A percentile compares a stretch with the other conserved stretches of the same genome.
phyloP scores from a whole-genome alignment of 2,888 invertebrate species.

The Pycnomerus fuliginosus region DNA sequence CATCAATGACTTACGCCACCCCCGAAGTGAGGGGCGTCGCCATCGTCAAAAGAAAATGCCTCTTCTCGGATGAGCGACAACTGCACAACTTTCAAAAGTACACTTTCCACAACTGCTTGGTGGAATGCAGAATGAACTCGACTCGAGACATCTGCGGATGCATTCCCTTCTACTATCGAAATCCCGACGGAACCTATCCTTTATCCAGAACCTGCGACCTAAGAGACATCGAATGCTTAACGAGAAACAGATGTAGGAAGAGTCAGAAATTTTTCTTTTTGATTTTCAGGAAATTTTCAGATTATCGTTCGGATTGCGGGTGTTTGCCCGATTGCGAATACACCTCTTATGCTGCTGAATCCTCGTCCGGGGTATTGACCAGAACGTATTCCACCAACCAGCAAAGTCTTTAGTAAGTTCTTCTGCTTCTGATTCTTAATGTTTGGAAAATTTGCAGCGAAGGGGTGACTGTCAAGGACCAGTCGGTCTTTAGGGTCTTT shows the following conservation, averaged over 20 bases:
- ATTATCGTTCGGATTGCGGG: conserved; percentile 41
- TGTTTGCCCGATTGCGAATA: conserved; percentile 67
- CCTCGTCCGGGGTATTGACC: conserved; percentile 53
- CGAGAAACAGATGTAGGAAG: conserved; percentile 47
- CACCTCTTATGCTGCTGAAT: conserved; percentile 63
- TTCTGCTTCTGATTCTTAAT: conserved; percentile 1
- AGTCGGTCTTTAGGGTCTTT: conserved; percentile 64
- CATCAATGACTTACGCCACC: conserved; percentile 65
- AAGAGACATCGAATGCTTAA: conserved; percentile 56
- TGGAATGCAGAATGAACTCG: conserved; percentile 57
- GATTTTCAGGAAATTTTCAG: neutral
- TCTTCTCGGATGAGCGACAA: conserved; percentile 59
- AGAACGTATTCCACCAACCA: conserved; percentile 30
- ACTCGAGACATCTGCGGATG: conserved; percentile 59
- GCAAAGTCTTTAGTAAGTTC: conserved; percentile 30
- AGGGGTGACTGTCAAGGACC: conserved; percentile 53
- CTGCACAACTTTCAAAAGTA: conserved; percentile 53
- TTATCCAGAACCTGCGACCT: conserved; percentile 54
- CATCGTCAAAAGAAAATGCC: conserved; percentile 58
- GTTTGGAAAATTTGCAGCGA: conserved; percentile 27
- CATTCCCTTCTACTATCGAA: conserved; percentile 59
- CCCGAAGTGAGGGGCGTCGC: conserved; percentile 55
- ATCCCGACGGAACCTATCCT: conserved; percentile 45
- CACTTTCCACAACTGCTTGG: conserved; percentile 67
- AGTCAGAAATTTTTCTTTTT: no score